Base-by-base conservation (phyloP, 2,113 vertebrate species). In the Tyrannus savana region DNA sequence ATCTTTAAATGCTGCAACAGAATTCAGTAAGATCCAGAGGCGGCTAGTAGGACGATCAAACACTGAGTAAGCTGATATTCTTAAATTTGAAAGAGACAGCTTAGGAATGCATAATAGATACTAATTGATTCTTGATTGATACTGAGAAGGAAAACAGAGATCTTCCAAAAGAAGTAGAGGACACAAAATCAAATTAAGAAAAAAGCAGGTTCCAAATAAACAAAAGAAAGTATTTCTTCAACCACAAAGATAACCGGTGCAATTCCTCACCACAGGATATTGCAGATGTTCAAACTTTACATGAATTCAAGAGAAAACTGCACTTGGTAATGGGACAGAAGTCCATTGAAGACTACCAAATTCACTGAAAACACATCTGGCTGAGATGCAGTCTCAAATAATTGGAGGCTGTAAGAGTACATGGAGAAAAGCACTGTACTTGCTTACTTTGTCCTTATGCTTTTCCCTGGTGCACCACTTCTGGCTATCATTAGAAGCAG, bases 271-370 rank as follows among this genome's bases (percentile, higher is more conserved):
- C 53, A 80, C 88, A 93, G 67, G 82, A 92, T 83, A 82, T 17
- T 80, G 63, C 88, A 95, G 75, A 62, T 93, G 78, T 67, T 85
- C 37, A 39, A 85, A 92, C 79, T 83, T 95, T 92, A 94, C 44
- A 85, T 18, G 41, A 95, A 68, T 76, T 62, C 71, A 72, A 59
- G 37, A 59, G 49, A 89, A 91, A 95, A 60, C 10, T 41, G 23
- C 14, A 64, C 35, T 76, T 58, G 17, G 25, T 53, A 79, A 62
- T 33, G n/a, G 49, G 19, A 93, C 14, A 69, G 16, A 79, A 90
- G 53, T 46, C 58, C n/a, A 62, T 2, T 62, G 80, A 91, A 83
- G 64, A 50, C 41, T 72, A 53, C 59, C 77, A 91, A 86, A 81
- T 87, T 53, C 46, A 79, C 31, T 76, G 90, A 68, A 83, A 90